These are phyloP conservation scores for Anhinga rufa DNA, from an alignment of 2,113 vertebrate species.

Conservation along the genomic window DNA sequence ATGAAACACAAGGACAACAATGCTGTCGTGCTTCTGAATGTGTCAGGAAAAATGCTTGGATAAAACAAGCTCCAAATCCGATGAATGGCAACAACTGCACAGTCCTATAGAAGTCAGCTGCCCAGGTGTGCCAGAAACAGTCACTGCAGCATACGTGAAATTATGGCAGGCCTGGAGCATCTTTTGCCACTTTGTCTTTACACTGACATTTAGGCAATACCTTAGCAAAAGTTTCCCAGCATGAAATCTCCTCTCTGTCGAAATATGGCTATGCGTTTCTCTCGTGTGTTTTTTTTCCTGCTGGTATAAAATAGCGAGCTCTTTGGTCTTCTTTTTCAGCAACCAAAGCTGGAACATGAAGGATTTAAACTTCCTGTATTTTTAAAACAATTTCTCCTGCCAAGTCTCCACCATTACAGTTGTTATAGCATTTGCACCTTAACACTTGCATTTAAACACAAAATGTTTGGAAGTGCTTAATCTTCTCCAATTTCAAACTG, in stretches of 20 bases:
- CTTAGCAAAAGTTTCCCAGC: neutral
- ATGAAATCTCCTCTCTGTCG: neutral
- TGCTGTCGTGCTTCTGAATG: neutral
- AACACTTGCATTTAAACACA: neutral
- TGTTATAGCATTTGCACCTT: neutral
- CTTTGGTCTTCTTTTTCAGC: neutral
- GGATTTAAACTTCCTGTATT: neutral
- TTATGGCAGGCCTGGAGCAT: neutral
- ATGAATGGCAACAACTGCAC: neutral
- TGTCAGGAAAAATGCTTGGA: neutral
- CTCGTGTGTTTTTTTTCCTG: neutral
- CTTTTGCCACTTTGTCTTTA: neutral
- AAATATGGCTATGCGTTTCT: neutral
- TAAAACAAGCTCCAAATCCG: neutral
- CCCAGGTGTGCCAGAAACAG: neutral
- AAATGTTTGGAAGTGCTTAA: neutral
- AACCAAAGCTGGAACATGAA: neutral
- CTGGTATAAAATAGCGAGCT: neutral
- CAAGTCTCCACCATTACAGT: neutral
- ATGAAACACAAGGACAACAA: neutral
- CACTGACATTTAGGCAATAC: neutral
- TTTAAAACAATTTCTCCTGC: neutral
- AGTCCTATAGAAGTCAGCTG: neutral
- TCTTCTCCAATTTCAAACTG: neutral
- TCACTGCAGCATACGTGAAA: neutral